Evolutionary conservation across 2,113 vertebrate species (phyloP).

Genomic region (Scytalopus superciliaris): DNA sequence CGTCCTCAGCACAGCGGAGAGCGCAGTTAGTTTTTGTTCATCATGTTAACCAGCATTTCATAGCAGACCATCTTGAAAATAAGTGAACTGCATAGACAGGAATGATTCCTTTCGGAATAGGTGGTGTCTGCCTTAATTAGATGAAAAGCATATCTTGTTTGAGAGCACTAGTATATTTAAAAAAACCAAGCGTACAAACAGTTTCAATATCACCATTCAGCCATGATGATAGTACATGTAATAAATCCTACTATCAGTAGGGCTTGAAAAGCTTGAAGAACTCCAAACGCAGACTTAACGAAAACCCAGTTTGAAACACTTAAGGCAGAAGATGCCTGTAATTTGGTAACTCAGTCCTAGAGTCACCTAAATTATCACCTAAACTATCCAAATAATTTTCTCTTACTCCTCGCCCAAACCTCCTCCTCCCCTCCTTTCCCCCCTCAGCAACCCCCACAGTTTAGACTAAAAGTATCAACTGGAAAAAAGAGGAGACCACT

Average conservation of each 20-base stretch:
- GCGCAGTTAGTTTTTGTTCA: rapidly evolving
- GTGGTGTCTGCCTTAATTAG: background rate
- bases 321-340: background rate
- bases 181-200: background rate
- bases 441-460: rapidly evolving
- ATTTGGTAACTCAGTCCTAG: background rate
- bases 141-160: background rate
- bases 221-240: background rate
- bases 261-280: background rate
- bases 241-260: background rate
- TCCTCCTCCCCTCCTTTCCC: rapidly evolving
- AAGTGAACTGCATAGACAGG: background rate
- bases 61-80: background rate
- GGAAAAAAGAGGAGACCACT: background rate
- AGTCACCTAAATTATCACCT: background rate
- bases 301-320: background rate
- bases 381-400: background rate
- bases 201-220: background rate
- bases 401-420: too few relatives aligned
- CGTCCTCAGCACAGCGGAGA: rapidly evolving
- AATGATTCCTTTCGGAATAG: background rate
- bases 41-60: background rate
- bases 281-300: background rate
- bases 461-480: background rate
- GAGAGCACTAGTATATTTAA: background rate